Evolutionary conservation across 2,113 vertebrate species (phyloP).

Genomic region (Amia ocellicauda): DNA sequence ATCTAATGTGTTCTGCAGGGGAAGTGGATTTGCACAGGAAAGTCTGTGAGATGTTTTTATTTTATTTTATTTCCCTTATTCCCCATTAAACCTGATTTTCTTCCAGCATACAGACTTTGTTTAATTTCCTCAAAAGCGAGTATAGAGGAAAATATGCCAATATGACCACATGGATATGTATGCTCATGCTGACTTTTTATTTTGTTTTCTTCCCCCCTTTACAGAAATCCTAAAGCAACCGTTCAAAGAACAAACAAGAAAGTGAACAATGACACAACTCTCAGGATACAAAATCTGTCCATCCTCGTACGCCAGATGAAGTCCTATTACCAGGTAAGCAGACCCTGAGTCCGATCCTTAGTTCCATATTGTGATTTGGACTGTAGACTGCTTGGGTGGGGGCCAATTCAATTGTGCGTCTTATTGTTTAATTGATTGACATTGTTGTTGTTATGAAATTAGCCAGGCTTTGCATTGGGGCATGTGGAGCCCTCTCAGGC

Average conservation of each 20-base stretch:
- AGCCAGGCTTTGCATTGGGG: not conserved
- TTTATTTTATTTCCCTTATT: too few species aligned
- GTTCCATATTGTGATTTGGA: not conserved
- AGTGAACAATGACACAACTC: constrained; percentile 88
- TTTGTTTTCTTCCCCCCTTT: constrained; percentile 36
- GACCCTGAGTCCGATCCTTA: not conserved
- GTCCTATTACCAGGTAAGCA: constrained; percentile 90
- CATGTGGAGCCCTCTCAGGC: not conserved
- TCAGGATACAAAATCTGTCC: constrained; percentile 91
- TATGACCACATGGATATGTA: too few species aligned
- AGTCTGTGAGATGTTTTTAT: too few species aligned
- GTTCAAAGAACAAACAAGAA: constrained; percentile 94
- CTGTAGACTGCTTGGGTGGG: too few species aligned
- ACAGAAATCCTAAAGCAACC: constrained; percentile 85
- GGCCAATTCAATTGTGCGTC: not conserved
- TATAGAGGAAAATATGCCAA: too few species aligned
- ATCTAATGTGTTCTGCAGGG: too few species aligned
- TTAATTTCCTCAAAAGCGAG: too few species aligned
- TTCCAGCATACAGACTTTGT: too few species aligned
- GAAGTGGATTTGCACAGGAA: too few species aligned
- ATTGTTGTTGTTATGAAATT: not conserved
- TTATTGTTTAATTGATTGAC: constrained; percentile 2
- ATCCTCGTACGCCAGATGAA: constrained; percentile 91
- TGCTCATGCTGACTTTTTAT: constrained; percentile 12
- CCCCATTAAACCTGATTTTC: too few species aligned